Base-by-base conservation (phyloP, 1,140 invertebrate genomes). In the Brachionus koreanus region DNA sequence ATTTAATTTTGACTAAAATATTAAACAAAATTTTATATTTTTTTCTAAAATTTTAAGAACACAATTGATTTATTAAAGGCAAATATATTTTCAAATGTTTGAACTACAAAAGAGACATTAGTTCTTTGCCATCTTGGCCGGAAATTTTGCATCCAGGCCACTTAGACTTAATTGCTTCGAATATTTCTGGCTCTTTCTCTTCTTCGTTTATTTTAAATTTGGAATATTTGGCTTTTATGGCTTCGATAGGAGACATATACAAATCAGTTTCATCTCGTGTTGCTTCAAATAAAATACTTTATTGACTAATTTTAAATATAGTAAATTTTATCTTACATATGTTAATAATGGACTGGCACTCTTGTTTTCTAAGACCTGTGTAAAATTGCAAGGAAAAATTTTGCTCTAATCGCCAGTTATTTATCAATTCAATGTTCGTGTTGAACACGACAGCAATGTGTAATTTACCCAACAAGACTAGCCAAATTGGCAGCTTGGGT, bases 401-500 rank as follows among this genome's bases (percentile, higher is more conserved):
- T 84, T 84, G 90, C 87, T 94, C 93, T 9, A 93, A 93, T 79
- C 93, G 92, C 88, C 94, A 94, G 87, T 94, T 93, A 84, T 93
- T 90, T 35, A 94, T 89, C 16, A 94, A 88, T 85, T 94, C 93
- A 52, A 91, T 89, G 85, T 94, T 94, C 0, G 91, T 92, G 86
- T 94, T 94, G 86, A 94, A 94, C 0, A 94, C 87, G 1, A 94
- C 89, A 2, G 93, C 93, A 84, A 91, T 93, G 84, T 93, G 92
- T 0, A 92, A 92, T 1, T 91, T 90, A 82, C 92, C 92, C 67
- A 91, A 90, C 1, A 93, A 92, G 57, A 43, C 49, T 5, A 93
- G 84, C 93, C 93, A 94, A 84, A 94, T 92, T 5, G 94, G 93
- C 42, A 92, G 88, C 85, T 91, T 92, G 19, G 93, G 94, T 3